These are phyloP conservation scores for Platyscapa corneri DNA, from an alignment of 1,140 invertebrate genomes.

Conservation along the genomic window DNA sequence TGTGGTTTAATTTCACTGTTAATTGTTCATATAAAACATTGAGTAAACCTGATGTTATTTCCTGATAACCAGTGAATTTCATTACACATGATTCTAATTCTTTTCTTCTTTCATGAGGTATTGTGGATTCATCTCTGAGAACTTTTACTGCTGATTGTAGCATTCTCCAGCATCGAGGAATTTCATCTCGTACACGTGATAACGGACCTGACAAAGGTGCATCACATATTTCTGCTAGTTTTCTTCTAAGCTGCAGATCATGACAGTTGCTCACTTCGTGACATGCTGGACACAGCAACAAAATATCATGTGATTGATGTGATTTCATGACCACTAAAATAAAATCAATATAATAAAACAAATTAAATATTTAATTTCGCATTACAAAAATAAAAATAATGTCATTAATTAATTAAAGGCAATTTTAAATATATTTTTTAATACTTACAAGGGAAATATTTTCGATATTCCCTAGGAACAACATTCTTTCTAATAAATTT, in stretches of 20 bases:
- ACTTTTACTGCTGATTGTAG: slow-evolving; percentile 82
- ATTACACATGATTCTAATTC: slow-evolving; percentile 74
- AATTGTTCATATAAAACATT: slow-evolving; percentile 67
- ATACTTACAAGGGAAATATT: slow-evolving; percentile 82
- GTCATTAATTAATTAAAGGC: no score
- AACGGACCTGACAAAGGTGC: slow-evolving; percentile 77
- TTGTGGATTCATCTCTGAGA: slow-evolving; percentile 72
- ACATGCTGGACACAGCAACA: slow-evolving; percentile 84
- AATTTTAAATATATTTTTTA: slow-evolving; percentile 39
- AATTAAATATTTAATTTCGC: slow-evolving; percentile 10
- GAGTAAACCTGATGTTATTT: slow-evolving; percentile 73
- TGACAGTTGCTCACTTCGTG: slow-evolving; percentile 83
- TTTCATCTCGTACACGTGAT: slow-evolving; percentile 54
- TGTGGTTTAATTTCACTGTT: slow-evolving; percentile 20
- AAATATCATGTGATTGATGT: slow-evolving; percentile 88
- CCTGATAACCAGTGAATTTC: slow-evolving; percentile 68
- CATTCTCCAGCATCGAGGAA: slow-evolving; percentile 71
- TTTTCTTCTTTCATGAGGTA: slow-evolving; percentile 75
- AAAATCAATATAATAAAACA: not conserved
- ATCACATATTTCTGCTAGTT: slow-evolving; percentile 78
- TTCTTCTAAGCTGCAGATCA: slow-evolving; percentile 79
- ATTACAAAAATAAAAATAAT: no score
- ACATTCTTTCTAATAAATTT: slow-evolving; percentile 87
- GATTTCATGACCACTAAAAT: slow-evolving; percentile 83
- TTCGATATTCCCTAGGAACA: slow-evolving; percentile 89